Percentiles rank a stretch among this genome's conserved stretches.
Evolutionary conservation across 2,888 invertebrate species (phyloP).

Genomic region (Germaria angustata): DNA sequence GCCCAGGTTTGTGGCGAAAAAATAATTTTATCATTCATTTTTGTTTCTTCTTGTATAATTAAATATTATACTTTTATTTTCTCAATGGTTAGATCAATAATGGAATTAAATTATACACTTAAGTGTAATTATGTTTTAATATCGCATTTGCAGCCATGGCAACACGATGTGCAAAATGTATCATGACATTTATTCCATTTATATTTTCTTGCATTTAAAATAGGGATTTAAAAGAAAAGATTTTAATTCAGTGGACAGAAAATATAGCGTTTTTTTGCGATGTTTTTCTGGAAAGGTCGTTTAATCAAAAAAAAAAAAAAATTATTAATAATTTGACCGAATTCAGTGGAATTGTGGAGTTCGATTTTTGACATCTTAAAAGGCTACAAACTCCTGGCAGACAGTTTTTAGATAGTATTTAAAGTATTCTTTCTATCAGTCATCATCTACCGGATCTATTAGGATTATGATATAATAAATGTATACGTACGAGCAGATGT

Average conservation of each 20-base stretch:
- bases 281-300: too few relatives aligned
- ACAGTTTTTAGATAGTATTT: too few relatives aligned
- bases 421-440: too few relatives aligned
- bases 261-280: neutral
- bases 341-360: too few relatives aligned
- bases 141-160: neutral
- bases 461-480: too few relatives aligned
- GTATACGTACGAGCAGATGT: too few relatives aligned
- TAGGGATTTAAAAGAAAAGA: neutral
- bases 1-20: neutral
- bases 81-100: constrained; percentile 8
- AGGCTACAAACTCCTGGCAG: too few relatives aligned
- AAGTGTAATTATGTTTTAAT: constrained; percentile 25
- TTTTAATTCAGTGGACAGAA: neutral
- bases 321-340: too few relatives aligned
- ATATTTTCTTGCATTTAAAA: neutral
- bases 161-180: neutral
- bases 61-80: neutral
- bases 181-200: neutral
- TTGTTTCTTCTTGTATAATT: neutral
- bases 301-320: too few relatives aligned
- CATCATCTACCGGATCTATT: too few relatives aligned
- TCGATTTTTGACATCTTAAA: too few relatives aligned
- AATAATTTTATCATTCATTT: neutral
- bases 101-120: constrained; percentile 42